Percentiles rank a stretch among this genome's conserved stretches.
These are phyloP conservation scores for Zaprionus kolodkinae DNA, from an alignment of 1,140 invertebrate species.

Conservation along the genomic window DNA sequence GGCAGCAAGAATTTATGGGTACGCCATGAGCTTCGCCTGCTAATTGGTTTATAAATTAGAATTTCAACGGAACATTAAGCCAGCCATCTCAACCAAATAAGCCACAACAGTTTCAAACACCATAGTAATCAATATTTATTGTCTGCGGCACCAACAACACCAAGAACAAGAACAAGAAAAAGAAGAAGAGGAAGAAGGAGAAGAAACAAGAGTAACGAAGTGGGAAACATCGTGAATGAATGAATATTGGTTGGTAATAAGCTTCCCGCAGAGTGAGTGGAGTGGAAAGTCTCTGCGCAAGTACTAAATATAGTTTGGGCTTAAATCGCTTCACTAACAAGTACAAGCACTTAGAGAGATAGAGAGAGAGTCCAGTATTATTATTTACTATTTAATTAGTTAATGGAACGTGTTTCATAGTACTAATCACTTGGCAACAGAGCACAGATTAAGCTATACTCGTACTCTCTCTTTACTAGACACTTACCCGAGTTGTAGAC, in stretches of 20 bases:
- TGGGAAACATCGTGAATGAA: slow-evolving; percentile 17
- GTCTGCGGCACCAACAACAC: slow-evolving; percentile 27
- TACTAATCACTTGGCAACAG: not conserved
- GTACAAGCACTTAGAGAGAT: not conserved
- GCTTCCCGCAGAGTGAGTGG: slow-evolving; percentile 1
- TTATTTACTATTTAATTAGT: slow-evolving; percentile 3
- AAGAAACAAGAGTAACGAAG: slow-evolving; percentile 11
- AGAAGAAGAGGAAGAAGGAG: not conserved
- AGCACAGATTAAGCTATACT: not conserved
- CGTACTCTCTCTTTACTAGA: not conserved
- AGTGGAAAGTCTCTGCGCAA: slow-evolving; percentile 9
- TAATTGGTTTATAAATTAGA: slow-evolving; percentile 72
- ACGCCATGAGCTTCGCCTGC: slow-evolving; percentile 57
- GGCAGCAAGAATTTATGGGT: slow-evolving; percentile 56
- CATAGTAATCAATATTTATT: slow-evolving; percentile 66
- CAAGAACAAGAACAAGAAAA: slow-evolving; percentile 14
- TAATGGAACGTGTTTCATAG: not conserved
- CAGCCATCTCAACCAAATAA: slow-evolving; percentile 65
- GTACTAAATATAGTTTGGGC: slow-evolving; percentile 33
- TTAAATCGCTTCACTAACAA: slow-evolving; percentile 24
- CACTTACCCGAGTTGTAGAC: not conserved
- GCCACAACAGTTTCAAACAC: slow-evolving; percentile 56
- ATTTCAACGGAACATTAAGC: slow-evolving; percentile 67
- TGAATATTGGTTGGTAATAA: slow-evolving; percentile 30
- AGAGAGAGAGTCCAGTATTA: not conserved